Evolutionary conservation across 2,888 invertebrate species (phyloP).

Genomic region (Drosophila pegasa): DNA sequence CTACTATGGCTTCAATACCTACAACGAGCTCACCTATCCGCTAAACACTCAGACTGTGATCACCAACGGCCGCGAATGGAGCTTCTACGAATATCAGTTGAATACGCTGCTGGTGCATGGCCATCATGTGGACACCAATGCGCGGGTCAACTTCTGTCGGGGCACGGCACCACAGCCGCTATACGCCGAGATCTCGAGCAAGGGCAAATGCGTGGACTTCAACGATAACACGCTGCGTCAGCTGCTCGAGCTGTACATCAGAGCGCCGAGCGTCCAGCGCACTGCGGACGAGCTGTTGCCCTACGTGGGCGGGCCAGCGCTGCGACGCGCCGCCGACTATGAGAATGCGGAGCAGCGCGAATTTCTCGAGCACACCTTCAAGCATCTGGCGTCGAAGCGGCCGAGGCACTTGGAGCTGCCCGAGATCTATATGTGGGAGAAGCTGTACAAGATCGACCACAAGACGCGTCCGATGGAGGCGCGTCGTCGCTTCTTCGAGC

Average conservation of each 20-base stretch:
- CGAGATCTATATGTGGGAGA: conserved; percentile 93
- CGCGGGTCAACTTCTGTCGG: conserved; percentile 92
- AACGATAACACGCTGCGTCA: conserved; percentile 91
- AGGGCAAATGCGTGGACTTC: conserved; percentile 89
- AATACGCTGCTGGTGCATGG: conserved; percentile 92
- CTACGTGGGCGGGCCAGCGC: conserved; percentile 86
- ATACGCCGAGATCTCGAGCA: conserved; percentile 89
- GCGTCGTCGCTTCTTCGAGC: conserved; percentile 89
- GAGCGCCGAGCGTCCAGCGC: conserved; percentile 88
- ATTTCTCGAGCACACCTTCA: conserved; percentile 90
- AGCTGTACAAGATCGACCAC: conserved; percentile 91
- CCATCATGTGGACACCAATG: conserved; percentile 88
- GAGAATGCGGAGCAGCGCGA: conserved; percentile 88
- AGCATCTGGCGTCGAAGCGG: conserved; percentile 89
- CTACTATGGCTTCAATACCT: conserved; percentile 95
- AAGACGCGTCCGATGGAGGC: conserved; percentile 89
- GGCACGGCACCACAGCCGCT: conserved; percentile 89
- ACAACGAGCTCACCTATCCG: conserved; percentile 96
- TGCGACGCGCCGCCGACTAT: conserved; percentile 88
- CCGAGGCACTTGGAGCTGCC: conserved; percentile 87
- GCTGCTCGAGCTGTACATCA: conserved; percentile 91
- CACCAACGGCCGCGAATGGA: conserved; percentile 94
- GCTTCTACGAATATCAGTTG: conserved; percentile 95
- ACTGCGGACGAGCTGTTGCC: conserved; percentile 89
- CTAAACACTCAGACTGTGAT: conserved; percentile 94